Evolutionary conservation across 2,113 vertebrate species (phyloP), one percentile per base, ranked within the genome.

Genomic region (Cyanoramphus novaezelandiae): DNA sequence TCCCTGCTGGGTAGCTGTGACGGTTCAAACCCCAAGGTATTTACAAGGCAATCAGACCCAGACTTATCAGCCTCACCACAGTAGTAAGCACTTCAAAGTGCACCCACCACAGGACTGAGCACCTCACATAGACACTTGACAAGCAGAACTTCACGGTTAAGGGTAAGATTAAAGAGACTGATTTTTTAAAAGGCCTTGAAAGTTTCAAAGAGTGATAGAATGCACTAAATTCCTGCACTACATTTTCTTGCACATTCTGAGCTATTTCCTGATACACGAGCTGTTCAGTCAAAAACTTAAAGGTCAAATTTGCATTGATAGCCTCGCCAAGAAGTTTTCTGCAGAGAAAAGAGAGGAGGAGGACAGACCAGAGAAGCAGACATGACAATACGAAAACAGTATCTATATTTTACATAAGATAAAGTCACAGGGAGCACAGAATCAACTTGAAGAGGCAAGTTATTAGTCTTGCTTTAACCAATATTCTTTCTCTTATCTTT

Each of bases 301-400:
- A 96, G 96, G 95, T 97, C 96, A 96, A 89, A 97, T 96, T 96
- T 96, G 88, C 96, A 96, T 96, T 12, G 4, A 89, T 70, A 91
- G 91, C 74, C 88, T 93, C 8, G 83, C 93, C 93, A 96, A 89
- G 88, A 92, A 85, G 83, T 87, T 75, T 86, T 85, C 86, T 79
- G 52, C 55, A 44, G 62, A 77, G 62, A 88, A 79, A 75, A 46
- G 17, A 90, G 37, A 50, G 57, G 21, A 82, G 47, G 23, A 88
- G n/a, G 29, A 75, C 92, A 86, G 77, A 64, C 63, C 49, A 89
- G 47, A 89, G 44, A 86, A 81, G 49, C 28, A 90, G 68, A 69
- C 46, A 43, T 19, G 41, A 85, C 83, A 91, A 17, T 71, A 81
- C 91, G 46, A 89, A 94, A 53, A 5, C 19, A 63, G 5, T 62